These are phyloP conservation scores for Microctenopoma lineatum DNA, from an alignment of 2,797 vertebrate species.

Conservation along the genomic window DNA sequence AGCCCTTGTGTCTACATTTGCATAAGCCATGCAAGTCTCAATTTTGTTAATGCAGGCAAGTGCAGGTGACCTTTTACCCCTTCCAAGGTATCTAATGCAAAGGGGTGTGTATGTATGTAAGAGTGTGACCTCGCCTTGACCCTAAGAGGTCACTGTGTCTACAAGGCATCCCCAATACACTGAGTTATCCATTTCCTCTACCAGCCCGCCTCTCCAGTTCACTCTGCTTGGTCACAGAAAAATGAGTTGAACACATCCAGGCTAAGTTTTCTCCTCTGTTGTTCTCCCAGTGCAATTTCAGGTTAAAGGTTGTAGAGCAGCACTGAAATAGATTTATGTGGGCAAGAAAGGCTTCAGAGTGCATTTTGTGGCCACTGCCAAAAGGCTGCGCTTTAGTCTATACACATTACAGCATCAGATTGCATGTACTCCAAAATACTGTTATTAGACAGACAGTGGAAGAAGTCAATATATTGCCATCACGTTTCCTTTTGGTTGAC, in stretches of 20 bases:
- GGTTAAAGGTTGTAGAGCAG: slow-evolving; percentile 70
- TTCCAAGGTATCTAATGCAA: slow-evolving; percentile 71
- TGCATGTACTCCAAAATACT: slow-evolving; percentile 78
- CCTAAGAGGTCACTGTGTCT: slow-evolving; percentile 68
- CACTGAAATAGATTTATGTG: slow-evolving; percentile 64
- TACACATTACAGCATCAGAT: slow-evolving; percentile 70
- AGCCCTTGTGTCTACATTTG: slow-evolving; percentile 73
- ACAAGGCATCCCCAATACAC: slow-evolving; percentile 62
- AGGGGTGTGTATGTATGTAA: slow-evolving; percentile 67
- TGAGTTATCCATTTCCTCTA: slow-evolving; percentile 66
- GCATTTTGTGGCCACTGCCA: slow-evolving; percentile 63
- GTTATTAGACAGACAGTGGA: slow-evolving; percentile 79
- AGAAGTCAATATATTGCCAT: slow-evolving; percentile 82
- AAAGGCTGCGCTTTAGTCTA: slow-evolving; percentile 74
- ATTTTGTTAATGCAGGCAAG: slow-evolving; percentile 83
- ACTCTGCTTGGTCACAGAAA: slow-evolving; percentile 38
- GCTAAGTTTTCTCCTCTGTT: slow-evolving; percentile 29
- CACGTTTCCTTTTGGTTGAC: slow-evolving; percentile 78
- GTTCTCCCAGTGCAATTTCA: slow-evolving; percentile 60
- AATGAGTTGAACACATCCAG: slow-evolving; percentile 29
- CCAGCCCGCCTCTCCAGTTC: slow-evolving; percentile 39
- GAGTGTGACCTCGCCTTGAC: slow-evolving; percentile 74
- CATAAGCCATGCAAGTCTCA: slow-evolving; percentile 81
- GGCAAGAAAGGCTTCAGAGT: slow-evolving; percentile 63
- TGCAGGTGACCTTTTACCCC: slow-evolving; percentile 77